Base-by-base conservation (phyloP, 2,888 invertebrate species). In the Leptinotarsa tumamoca region DNA sequence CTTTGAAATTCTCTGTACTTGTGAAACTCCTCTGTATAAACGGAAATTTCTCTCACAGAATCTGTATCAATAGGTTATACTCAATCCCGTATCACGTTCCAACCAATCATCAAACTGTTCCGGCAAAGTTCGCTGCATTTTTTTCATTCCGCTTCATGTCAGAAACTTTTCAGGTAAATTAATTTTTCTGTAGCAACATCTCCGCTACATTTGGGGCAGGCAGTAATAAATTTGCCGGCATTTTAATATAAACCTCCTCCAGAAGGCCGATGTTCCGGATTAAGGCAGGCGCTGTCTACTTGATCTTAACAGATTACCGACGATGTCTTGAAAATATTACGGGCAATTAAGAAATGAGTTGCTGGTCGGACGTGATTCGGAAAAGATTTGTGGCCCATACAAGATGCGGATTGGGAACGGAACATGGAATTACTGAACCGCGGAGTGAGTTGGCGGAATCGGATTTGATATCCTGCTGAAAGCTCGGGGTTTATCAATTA, bases 341-440 rank as follows among this genome's bases (percentile, higher is more conserved):
- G 63, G 68, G 81, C 79, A 82, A 82, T 82, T 82, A 82, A 79
- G 80, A 75, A 78, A 81, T 81, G 81, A 81, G 74, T 75, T 81
- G 80, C 78, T 78, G 73, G 78, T 50, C 68, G 71, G 79, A 79
- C 80, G 80, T 81, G 80, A 80, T 80, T 78, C 75, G 73, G 71
- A 75, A 74, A 74, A 80, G 80, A 81, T 81, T 81, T 80, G 80
- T 80, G 71, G 76, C 68, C 70, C 68, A 70, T 70, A 69, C 63
- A 69, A 56, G 67, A 71, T 72, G 71, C n/a, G 69, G 63, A 14
- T 66, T 70, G 21, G 33, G 51, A 73, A 54, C 54, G 54, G 18
- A 58, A 58, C 58, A 58, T 14, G 58, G 21, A 58, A 69, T 49
- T 43, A 69, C 61, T 68, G 27, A 68, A 68, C 68, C 58, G 17